These are phyloP conservation scores for Dipodomys merriami DNA, from an alignment of 2,113 vertebrate species.

Conservation along the genomic window DNA sequence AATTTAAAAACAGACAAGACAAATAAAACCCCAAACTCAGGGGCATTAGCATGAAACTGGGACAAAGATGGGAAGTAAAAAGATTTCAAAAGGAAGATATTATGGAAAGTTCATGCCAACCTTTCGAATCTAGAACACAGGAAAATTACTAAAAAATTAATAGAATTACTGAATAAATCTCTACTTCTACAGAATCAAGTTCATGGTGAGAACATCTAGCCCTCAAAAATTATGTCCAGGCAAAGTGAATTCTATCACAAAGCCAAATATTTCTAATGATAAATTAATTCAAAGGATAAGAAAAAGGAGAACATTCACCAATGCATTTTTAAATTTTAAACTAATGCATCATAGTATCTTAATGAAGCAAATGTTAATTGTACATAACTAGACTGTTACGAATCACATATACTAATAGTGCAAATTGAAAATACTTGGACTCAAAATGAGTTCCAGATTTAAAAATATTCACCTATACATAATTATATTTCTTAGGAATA, in stretches of 20 bases:
- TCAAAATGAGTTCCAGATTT: neutral
- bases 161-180: constrained; percentile 25
- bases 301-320: constrained; percentile 1
- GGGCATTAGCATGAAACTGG: neutral
- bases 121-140: too few species aligned
- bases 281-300: constrained; percentile 3
- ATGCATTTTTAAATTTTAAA: neutral
- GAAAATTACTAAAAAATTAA: constrained; percentile 12
- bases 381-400: neutral
- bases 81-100: neutral
- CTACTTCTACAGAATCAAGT: neutral
- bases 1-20: too few species aligned
- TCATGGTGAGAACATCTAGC: neutral
- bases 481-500: neutral
- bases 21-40: neutral
- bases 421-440: neutral
- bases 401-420: neutral
- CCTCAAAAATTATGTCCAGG: neutral
- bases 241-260: constrained; percentile 6
- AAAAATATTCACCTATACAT: neutral
- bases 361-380: constrained; percentile 26
- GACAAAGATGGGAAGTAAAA: neutral
- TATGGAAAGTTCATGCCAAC: too few species aligned
- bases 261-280: constrained; percentile 39
- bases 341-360: neutral